Evolutionary conservation across 2,888 invertebrate genomes (phyloP).

Genomic region (Dasysyrphus albostriatus): DNA sequence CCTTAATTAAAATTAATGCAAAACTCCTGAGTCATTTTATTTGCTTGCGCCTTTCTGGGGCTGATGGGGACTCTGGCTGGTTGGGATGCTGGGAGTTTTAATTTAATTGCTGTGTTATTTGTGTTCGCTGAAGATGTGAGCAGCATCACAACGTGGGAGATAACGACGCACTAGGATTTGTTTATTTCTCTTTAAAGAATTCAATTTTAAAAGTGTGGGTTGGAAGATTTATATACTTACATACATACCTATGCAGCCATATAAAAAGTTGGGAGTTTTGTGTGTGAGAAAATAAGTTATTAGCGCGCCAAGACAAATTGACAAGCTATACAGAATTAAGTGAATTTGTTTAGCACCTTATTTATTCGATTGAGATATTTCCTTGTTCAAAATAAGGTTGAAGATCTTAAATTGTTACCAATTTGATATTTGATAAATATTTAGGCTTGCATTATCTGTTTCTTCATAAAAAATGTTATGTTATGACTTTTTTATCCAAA

Average conservation of each 20-base stretch:
- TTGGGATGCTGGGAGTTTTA: constrained; percentile 58
- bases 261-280: neutral
- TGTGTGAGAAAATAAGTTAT: constrained; percentile 40
- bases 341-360: constrained; percentile 39
- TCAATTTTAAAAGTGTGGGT: constrained; percentile 26
- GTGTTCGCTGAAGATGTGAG: constrained; percentile 66
- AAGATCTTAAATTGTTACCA: too few relatives aligned
- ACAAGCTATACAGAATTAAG: constrained; percentile 33
- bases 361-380: constrained; percentile 17
- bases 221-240: neutral
- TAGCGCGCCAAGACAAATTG: constrained; percentile 40
- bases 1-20: constrained; percentile 78
- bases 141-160: constrained; percentile 70
- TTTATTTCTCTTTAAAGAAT: constrained; percentile 14
- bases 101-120: constrained; percentile 76
- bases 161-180: constrained; percentile 66
- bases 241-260: too few relatives aligned
- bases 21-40: constrained; percentile 77
- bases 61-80: neutral
- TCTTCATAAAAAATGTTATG: too few relatives aligned
- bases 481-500: too few relatives aligned
- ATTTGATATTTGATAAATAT: too few relatives aligned
- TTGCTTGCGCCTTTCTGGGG: constrained; percentile 44
- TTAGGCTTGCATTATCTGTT: too few relatives aligned
- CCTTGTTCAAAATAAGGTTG: too few relatives aligned